Evolutionary conservation across 2,888 invertebrate species (phyloP).

Genomic region (Cepaea hortensis): DNA sequence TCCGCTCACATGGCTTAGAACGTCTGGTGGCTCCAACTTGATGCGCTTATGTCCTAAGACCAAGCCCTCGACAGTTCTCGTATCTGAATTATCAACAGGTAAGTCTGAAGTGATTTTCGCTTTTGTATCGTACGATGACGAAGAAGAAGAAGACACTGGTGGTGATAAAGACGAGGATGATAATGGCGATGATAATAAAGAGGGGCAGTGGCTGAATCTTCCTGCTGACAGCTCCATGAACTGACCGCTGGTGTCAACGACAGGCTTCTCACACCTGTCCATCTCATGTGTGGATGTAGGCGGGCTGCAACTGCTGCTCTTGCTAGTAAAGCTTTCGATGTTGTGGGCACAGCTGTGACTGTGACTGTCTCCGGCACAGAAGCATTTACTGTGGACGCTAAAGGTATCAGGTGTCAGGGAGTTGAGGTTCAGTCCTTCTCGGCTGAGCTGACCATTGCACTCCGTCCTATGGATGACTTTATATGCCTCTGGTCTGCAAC

Average conservation of each 20-base stretch:
- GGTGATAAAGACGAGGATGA: slow-evolving; percentile 32
- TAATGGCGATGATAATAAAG: slow-evolving; percentile 1
- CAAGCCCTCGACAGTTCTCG: background rate
- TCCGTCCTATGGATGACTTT: background rate
- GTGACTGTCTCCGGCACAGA: background rate
- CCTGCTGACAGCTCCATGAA: slow-evolving; percentile 3
- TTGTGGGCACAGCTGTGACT: background rate
- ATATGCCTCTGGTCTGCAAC: background rate
- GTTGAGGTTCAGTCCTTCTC: background rate
- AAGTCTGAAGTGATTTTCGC: slow-evolving; percentile 21
- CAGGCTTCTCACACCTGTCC: background rate
- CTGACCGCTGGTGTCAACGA: background rate
- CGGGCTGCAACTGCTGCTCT: background rate
- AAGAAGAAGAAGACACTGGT: slow-evolving; percentile 1
- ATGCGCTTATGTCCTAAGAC: slow-evolving; percentile 4
- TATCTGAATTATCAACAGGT: slow-evolving; percentile 15
- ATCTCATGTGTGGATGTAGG: background rate
- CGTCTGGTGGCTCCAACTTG: slow-evolving; percentile 25
- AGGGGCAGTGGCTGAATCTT: slow-evolving; percentile 9
- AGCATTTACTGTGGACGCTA: background rate
- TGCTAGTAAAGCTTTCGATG: background rate
- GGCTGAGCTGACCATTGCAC: background rate
- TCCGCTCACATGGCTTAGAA: background rate
- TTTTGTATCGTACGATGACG: slow-evolving; percentile 11
- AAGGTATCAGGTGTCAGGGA: background rate